Percentiles rank a stretch among this genome's conserved stretches.
Evolutionary conservation across 1,140 invertebrate species (phyloP).

Genomic region (Drosophila parabipectinata): DNA sequence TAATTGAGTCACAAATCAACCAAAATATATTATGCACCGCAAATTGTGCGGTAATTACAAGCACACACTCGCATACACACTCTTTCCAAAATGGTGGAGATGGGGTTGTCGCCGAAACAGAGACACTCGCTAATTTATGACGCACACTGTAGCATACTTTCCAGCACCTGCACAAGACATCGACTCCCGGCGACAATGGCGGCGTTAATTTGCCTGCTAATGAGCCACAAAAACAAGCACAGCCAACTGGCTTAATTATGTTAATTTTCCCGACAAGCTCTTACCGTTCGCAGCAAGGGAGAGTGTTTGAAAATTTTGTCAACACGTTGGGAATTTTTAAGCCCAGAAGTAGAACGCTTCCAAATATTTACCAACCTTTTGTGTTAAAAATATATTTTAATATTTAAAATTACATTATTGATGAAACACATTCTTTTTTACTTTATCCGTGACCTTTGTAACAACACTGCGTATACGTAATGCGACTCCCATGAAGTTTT

Average conservation of each 20-base stretch:
- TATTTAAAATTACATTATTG: too few relatives aligned
- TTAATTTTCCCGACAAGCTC: conserved; percentile 43
- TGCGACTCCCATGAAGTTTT: conserved; percentile 27
- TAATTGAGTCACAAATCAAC: conserved; percentile 84
- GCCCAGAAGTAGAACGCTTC: conserved; percentile 5
- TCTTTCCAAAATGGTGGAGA: neutral
- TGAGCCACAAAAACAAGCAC: conserved; percentile 68
- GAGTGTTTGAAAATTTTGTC: neutral
- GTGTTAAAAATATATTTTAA: too few relatives aligned
- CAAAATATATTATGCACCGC: conserved; percentile 79
- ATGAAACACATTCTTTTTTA: neutral
- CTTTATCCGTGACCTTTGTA: neutral
- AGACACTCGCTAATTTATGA: conserved; percentile 71
- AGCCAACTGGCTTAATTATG: conserved; percentile 65
- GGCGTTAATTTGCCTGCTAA: conserved; percentile 77
- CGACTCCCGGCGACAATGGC: conserved; percentile 47
- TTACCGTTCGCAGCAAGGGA: conserved; percentile 13
- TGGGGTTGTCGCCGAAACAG: conserved; percentile 1
- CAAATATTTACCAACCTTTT: neutral
- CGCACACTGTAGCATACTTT: conserved; percentile 72
- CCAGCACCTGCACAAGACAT: conserved; percentile 63
- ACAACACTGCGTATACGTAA: conserved; percentile 55
- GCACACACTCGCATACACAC: conserved; percentile 14
- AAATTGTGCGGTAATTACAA: conserved; percentile 73
- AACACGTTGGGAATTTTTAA: neutral